Base-by-base conservation (phyloP, 1,140 invertebrate genomes). In the Zaprionus nigranus region DNA sequence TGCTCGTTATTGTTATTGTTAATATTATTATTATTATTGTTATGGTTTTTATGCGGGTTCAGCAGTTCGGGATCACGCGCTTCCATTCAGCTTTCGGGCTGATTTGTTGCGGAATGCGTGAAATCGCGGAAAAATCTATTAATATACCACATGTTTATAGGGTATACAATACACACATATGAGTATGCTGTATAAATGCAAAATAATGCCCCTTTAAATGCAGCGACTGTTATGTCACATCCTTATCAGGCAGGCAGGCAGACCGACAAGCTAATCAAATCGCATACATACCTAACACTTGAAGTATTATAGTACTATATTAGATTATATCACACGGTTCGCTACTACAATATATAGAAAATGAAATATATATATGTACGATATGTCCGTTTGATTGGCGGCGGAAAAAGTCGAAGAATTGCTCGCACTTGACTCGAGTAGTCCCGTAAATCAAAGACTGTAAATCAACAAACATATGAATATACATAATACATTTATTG, bases 11-110 rank as follows among this genome's bases (percentile, higher is more conserved):
- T 60, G 24, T 60, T 43, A 43, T 43, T 60, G n/a, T 40, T 58
- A 20, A 36, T 12, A 12, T 49, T 53, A 20, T 57, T 12, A 12
- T 49, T 53, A 53, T 54, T 49, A 30, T 20, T 46, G 26, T 46
- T 53, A 12, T 54, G 15, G 66, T 58, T 66, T 58, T 73, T 49
- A 65, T 65, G 53, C 70, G 43, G 53, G 56, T 15, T 30, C 46
- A 20, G 24, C 40, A 17, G 12, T 56, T 38, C 5, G 9, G n/a
- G 34, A 46, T 46, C 40, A 46, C 40, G n/a, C 40, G 40, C 40
- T 46, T 43, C n/a, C n/a, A 17, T 43, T 17, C n/a, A 17, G 40
- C n/a, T 17, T 53, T 54, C 13, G 3, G 9, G 5, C n/a, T 56
- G 43, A 20, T 4, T 15, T 22, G 11, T 17, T 17, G 13, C 28